phyloP scores from a whole-genome alignment of 2,113 vertebrate species.

The Gavialis gangeticus region DNA sequence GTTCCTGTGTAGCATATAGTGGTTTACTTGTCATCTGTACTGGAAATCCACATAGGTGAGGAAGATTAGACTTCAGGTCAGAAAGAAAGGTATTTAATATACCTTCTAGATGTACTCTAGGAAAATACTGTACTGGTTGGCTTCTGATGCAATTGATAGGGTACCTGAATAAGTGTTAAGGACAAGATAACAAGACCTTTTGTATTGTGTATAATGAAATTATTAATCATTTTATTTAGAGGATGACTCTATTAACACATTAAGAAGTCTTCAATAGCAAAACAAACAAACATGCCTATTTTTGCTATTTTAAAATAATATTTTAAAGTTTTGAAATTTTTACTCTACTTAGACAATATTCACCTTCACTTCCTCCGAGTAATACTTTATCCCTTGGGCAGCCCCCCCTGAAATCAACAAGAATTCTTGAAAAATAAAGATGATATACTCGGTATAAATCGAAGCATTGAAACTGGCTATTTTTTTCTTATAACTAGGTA shows the following conservation, averaged over 20 bases:
- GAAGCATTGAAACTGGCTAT: background rate
- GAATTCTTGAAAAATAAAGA: background rate
- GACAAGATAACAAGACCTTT: background rate
- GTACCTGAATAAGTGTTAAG: conserved; percentile 78
- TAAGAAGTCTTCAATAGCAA: background rate
- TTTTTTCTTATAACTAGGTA: background rate
- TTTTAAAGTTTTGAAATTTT: background rate
- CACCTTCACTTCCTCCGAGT: background rate
- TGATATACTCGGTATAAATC: background rate
- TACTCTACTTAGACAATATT: background rate
- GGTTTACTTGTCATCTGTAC: conserved; percentile 83
- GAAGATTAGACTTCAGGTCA: conserved; percentile 79
- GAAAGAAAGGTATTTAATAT: conserved; percentile 83
- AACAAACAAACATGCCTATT: background rate
- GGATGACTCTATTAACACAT: background rate
- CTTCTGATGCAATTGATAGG: conserved; percentile 90
- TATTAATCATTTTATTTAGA: background rate
- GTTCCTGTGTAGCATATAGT: conserved; percentile 74
- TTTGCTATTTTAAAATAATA: background rate
- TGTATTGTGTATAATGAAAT: background rate
- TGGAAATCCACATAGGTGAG: conserved; percentile 87
- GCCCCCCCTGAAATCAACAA: background rate
- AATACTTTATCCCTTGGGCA: background rate
- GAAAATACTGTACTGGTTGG: conserved; percentile 86
- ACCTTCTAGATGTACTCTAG: conserved; percentile 80